Conservation (phyloP, 2,888 invertebrate genomes). For the Dicyrtomina minuta region DNA sequence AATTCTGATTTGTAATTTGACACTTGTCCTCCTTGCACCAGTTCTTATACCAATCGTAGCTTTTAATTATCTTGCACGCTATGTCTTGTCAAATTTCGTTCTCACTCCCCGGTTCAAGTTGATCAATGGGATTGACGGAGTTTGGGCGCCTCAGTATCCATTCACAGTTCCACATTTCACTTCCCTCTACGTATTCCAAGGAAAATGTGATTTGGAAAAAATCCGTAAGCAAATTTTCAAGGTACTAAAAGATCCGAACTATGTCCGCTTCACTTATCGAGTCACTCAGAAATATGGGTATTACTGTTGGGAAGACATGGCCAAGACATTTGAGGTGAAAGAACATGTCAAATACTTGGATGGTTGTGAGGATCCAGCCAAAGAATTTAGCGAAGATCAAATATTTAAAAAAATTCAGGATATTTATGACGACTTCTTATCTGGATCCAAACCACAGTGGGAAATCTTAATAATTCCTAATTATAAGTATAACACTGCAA, state of each 20-base stretch:
- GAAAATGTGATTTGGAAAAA: slow-evolving; percentile 44
- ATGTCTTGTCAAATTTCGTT: slow-evolving; percentile 8
- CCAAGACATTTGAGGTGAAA: slow-evolving; percentile 37
- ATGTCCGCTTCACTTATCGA: slow-evolving; percentile 45
- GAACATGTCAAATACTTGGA: slow-evolving; percentile 39
- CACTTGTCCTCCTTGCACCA: slow-evolving; percentile 4
- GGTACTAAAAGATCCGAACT: slow-evolving; percentile 38
- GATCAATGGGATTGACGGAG: slow-evolving; percentile 40
- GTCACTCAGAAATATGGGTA: slow-evolving; percentile 43
- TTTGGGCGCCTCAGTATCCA: slow-evolving; percentile 40
- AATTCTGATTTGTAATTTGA: slow-evolving; percentile 17
- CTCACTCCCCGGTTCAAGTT: neutral
- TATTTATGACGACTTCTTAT: slow-evolving; percentile 44
- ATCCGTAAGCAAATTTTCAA: slow-evolving; percentile 37
- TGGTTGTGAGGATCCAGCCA: slow-evolving; percentile 30
- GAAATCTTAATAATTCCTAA: slow-evolving; percentile 47
- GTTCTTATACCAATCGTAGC: neutral
- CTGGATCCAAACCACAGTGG: slow-evolving; percentile 46
- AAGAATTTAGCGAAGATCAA: slow-evolving; percentile 32
- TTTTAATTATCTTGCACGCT: neutral
- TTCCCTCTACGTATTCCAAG: slow-evolving; percentile 46
- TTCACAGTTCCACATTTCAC: slow-evolving; percentile 47
- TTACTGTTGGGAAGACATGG: slow-evolving; percentile 48
- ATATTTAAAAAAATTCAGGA: slow-evolving; percentile 43
- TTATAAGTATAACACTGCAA: slow-evolving; percentile 38